phyloP scores from a whole-genome alignment of 2,888 invertebrate species.

The Cosmia trapezina region DNA sequence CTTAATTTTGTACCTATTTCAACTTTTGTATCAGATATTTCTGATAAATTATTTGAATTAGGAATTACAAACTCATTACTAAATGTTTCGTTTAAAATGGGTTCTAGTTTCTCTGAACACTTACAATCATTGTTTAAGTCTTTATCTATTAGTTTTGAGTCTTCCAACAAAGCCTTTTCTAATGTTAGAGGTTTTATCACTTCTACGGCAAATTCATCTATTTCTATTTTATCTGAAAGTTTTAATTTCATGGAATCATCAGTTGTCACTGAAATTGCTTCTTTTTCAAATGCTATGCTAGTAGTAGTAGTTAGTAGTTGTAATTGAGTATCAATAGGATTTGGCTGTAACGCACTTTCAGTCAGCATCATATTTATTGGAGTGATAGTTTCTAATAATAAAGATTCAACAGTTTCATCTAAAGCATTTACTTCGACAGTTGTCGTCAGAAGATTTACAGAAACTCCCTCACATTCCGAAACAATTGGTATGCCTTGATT shows the following conservation, averaged over 20 bases:
- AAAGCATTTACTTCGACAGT: background rate
- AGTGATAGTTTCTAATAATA: slow-evolving; percentile 3
- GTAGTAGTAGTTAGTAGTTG: background rate
- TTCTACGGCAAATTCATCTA: slow-evolving; percentile 3
- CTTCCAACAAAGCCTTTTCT: background rate
- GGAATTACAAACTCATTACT: background rate
- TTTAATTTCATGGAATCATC: background rate
- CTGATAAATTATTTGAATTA: background rate
- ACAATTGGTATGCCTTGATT: background rate
- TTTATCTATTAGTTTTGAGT: background rate
- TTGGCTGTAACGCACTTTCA: slow-evolving; percentile 3
- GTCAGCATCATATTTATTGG: background rate
- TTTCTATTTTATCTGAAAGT: background rate
- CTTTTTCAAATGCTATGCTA: background rate
- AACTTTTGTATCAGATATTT: background rate
- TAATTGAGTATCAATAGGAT: background rate
- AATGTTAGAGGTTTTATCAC: background rate
- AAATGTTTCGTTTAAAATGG: slow-evolving; percentile 1
- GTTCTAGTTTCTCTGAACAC: background rate
- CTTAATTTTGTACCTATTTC: background rate
- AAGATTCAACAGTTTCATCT: slow-evolving; percentile 3
- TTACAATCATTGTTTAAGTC: slow-evolving; percentile 6
- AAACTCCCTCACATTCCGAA: background rate
- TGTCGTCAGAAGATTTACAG: background rate
- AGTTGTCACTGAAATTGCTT: background rate